Base-by-base conservation (phyloP, 2,888 invertebrate genomes). In the Drosophila falleni region DNA sequence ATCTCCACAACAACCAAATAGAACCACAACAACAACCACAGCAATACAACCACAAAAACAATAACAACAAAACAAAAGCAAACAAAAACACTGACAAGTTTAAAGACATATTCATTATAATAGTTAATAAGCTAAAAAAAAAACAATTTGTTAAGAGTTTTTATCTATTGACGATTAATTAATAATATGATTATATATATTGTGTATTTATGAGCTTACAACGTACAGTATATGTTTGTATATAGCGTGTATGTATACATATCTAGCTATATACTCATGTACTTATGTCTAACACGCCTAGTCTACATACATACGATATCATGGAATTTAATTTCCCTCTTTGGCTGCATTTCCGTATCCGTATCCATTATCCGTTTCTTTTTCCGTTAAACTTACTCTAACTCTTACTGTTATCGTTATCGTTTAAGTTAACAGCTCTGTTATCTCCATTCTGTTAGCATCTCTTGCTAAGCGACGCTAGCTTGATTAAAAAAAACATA, bases 161-260 rank as follows among this genome's bases (percentile, higher is more conserved):
- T 85, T 77, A 68, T 74, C 81, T 67, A 63, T 72, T 68, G 49
- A 46, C 35, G 50, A 53, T 26, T 66, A 68, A 74, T 72, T 74
- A 59, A 59, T 66, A 65, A 66, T 59, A 53, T 65, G 62, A 37
- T 37, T 37, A 37, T 37, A 83, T 23, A 23, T 23, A 83, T 81
- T 84, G 72, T 87, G 87, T 89, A 89, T 87, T 87, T 89, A 89
- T 87, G 86, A 87, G 89, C 86, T 86, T 86, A 81, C 44, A 69
- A 84, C 54, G 55, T 55, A 16, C 51, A 39, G 65, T 80, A 80
- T 77, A 66, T 74, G 64, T 50, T 62, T 67, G 74, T 67, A 77
- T 81, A 66, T 86, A 74, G 49, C 50, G 35, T 75, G 46, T 65
- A 72, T 67, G 55, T 69, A 70, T 71, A 74, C 74, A 71, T 78